A percentile compares a stretch with the other conserved stretches of the same genome.
phyloP scores from a whole-genome alignment of 2,888 invertebrate genomes.

The Adineta ricciae region DNA sequence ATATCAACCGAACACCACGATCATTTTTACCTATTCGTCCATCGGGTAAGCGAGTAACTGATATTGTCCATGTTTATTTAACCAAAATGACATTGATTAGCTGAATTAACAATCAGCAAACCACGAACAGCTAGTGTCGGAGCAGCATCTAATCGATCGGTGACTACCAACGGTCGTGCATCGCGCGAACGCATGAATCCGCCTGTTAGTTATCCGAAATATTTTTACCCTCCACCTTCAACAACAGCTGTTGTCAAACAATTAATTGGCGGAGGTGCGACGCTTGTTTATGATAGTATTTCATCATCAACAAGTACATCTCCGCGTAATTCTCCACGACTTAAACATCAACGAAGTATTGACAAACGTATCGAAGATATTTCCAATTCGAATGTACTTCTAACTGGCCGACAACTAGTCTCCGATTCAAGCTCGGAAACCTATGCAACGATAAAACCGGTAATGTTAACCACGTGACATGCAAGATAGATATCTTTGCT shows the following conservation, averaged over 20 bases:
- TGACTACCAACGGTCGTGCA: neutral
- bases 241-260: neutral
- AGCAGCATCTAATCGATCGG: neutral
- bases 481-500: too few species aligned
- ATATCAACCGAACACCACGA: neutral
- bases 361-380: neutral
- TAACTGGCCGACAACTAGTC: neutral
- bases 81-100: neutral
- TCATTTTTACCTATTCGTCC: neutral
- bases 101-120: neutral
- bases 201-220: neutral
- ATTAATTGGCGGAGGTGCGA: neutral
- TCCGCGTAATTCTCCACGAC: neutral
- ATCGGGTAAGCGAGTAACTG: neutral
- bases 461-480: neutral
- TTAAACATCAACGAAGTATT: neutral
- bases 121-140: neutral
- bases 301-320: neutral
- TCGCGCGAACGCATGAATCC: neutral
- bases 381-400: neutral
- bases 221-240: neutral
- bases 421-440: neutral
- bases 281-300: neutral
- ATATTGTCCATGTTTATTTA: neutral
- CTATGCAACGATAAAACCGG: neutral